Evolutionary conservation across 2,797 vertebrate genomes (phyloP), one percentile per base, ranked within the genome.

Genomic region (Pipistrellus pipistrellus): DNA sequence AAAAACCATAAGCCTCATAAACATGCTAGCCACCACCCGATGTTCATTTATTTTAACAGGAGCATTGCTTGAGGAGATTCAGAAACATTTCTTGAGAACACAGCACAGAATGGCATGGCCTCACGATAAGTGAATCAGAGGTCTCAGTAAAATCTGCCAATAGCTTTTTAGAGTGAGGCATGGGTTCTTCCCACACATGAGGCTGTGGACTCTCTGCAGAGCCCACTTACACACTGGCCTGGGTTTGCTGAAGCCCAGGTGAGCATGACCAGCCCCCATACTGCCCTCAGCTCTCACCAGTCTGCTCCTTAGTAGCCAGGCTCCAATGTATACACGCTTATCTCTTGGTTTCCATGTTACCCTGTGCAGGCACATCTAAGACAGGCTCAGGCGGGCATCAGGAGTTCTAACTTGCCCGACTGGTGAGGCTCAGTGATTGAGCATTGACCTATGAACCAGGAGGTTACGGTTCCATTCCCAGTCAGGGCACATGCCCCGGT

Each of bases 351-450:
- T 38, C 1, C 13, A 1, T 13, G 41, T 51, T 51, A 23, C 12
- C n/a, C 46, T 8, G 6, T n/a, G 46, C n/a, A 44, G 64, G 30
- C 10, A 3, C 1, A 1, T 32, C 0, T 3, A 64, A 38, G 64
- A 5, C 15, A 44, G 25, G 23, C 80, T 80, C 15, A 4, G 25
- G 9, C 25, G 46, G 27, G 68, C 17, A 15, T 75, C 32, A 32
- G 21, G 23, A 57, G 23, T 57, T 57, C 55, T 10, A 57, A 57
- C 55, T 25, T 57, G 55, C 55, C 55, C 4, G 23, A 21, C 55
- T 57, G 55, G 23, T 25, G 55, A 57, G 55, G 23, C 55, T 57
- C 55, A 57, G 23, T 25, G 10, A 57, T 25, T 57, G 55, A 57
- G 4, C 55, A 57, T 57, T 10, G 25, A 57, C 55, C 10, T 57